A percentile compares a stretch with the other conserved stretches of the same genome.
Conservation (phyloP, 2,113 vertebrate genomes). For the Sigmodon hispidus region DNA sequence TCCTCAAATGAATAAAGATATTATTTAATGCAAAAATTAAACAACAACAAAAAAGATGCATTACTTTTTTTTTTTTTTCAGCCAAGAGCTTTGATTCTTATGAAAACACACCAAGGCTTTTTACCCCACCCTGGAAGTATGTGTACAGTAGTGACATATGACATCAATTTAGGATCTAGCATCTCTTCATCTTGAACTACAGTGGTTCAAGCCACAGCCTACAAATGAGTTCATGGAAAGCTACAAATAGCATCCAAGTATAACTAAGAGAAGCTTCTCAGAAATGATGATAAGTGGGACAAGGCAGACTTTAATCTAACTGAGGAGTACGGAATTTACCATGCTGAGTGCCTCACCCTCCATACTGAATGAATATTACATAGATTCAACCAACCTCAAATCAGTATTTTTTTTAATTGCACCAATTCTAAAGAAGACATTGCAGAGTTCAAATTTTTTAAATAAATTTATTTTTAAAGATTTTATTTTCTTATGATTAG, state of each 20-base stretch:
- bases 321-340: background rate
- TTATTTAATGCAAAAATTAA: constrained; percentile 21
- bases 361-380: background rate
- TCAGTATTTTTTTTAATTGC: background rate
- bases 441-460: background rate
- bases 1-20: background rate
- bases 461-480: background rate
- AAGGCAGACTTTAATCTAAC: background rate
- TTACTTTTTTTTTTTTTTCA: background rate
- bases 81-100: background rate
- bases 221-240: background rate
- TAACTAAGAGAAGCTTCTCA: background rate
- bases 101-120: background rate
- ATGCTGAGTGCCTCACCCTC: background rate
- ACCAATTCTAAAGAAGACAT: background rate
- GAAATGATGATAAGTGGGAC: background rate
- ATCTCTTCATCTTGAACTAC: background rate
- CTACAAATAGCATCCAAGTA: background rate
- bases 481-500: background rate
- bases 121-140: background rate
- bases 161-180: background rate
- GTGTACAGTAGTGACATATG: background rate
- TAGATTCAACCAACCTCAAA: background rate
- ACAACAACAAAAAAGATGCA: background rate
- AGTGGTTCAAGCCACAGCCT: background rate